Evolutionary conservation across 1,140 invertebrate species (phyloP).

Genomic region (Lepidostoma basale): DNA sequence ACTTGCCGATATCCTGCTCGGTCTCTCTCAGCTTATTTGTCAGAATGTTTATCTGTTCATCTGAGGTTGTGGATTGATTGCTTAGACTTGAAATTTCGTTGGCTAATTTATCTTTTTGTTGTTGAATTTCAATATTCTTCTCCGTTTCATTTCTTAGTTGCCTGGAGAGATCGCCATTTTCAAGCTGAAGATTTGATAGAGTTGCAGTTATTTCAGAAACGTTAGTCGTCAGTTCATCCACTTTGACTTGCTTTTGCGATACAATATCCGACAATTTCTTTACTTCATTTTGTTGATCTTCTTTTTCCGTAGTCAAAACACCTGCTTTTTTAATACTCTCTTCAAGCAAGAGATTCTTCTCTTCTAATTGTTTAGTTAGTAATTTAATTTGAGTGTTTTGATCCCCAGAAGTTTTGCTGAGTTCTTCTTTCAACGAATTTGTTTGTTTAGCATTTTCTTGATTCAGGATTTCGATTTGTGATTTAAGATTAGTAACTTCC

Average conservation of each 20-base stretch:
- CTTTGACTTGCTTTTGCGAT: slow-evolving; percentile 50
- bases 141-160: slow-evolving; percentile 52
- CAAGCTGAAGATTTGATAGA: slow-evolving; percentile 49
- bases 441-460: slow-evolving; percentile 47
- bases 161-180: slow-evolving; percentile 56
- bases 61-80: slow-evolving; percentile 56
- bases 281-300: slow-evolving; percentile 54
- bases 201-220: slow-evolving; percentile 28
- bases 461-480: slow-evolving; percentile 42
- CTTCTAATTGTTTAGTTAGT: slow-evolving; percentile 56
- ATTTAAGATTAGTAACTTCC: slow-evolving; percentile 31
- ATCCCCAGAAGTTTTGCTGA: slow-evolving; percentile 57
- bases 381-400: slow-evolving; percentile 57
- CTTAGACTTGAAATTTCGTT: slow-evolving; percentile 56
- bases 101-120: slow-evolving; percentile 58
- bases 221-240: slow-evolving; percentile 49
- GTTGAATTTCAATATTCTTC: slow-evolving; percentile 56
- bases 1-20: slow-evolving; percentile 56
- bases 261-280: slow-evolving; percentile 54
- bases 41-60: slow-evolving; percentile 58
- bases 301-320: slow-evolving; percentile 53
- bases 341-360: slow-evolving; percentile 57
- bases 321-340: slow-evolving; percentile 57
- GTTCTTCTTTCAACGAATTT: slow-evolving; percentile 56
- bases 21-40: slow-evolving; percentile 57